These are phyloP conservation scores for Hirtodrosophila histrioides DNA, from an alignment of 2,888 invertebrate species.

Conservation along the genomic window DNA sequence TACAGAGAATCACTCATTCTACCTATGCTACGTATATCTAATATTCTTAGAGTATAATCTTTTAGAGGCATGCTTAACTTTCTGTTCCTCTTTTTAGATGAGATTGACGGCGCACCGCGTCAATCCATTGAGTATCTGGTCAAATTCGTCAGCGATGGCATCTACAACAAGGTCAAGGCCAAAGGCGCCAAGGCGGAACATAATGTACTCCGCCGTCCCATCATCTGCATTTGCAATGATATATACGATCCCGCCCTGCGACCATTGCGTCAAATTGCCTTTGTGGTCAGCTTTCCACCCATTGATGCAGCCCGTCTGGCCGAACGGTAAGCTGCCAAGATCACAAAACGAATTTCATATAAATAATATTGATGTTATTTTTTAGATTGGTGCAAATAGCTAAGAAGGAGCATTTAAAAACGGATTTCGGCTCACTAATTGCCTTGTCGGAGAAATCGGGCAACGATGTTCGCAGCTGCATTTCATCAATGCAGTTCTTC, in stretches of 20 bases:
- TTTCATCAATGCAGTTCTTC: slow-evolving; percentile 94
- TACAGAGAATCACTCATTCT: no score
- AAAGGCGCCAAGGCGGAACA: slow-evolving; percentile 85
- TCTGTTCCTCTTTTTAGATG: slow-evolving; percentile 86
- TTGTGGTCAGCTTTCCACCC: slow-evolving; percentile 89
- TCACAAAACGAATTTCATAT: neutral
- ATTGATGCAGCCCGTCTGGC: slow-evolving; percentile 86
- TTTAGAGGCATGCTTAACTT: neutral
- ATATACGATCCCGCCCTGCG: slow-evolving; percentile 94
- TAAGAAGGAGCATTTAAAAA: slow-evolving; percentile 87
- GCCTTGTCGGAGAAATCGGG: slow-evolving; percentile 93
- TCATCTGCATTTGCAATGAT: slow-evolving; percentile 99
- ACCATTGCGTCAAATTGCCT: slow-evolving; percentile 90
- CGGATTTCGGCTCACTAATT: slow-evolving; percentile 89
- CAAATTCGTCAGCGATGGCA: slow-evolving; percentile 89
- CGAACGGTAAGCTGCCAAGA: slow-evolving; percentile 82
- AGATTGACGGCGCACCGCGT: slow-evolving; percentile 97
- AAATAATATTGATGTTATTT: slow-evolving; percentile 30
- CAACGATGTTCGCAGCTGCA: slow-evolving; percentile 96
- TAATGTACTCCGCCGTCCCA: slow-evolving; percentile 91
- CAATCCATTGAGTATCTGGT: slow-evolving; percentile 94
- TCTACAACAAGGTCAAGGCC: slow-evolving; percentile 80
- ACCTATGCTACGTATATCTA: no score
- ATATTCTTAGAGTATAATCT: no score
- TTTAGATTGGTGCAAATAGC: slow-evolving; percentile 89